Base-by-base conservation (phyloP, 2,888 invertebrate species). In the Argyresthia goedartella region DNA sequence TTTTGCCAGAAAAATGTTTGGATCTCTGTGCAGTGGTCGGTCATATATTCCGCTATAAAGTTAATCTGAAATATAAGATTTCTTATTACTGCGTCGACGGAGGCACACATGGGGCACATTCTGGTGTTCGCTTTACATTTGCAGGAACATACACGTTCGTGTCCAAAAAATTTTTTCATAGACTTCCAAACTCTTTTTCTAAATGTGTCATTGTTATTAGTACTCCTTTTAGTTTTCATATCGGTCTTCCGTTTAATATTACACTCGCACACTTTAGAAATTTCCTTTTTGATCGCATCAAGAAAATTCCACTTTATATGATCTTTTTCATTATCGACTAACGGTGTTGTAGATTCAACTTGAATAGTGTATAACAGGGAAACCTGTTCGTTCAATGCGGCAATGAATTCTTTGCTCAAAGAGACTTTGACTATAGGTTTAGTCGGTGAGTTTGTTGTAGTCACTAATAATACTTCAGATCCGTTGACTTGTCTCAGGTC, bases 1-100 rank as follows among this genome's bases (percentile, higher is more conserved):
- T 82, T 82, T 68, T 73, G 71, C 68, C 68, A 70, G 50, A 81
- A 84, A 56, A 62, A 85, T 0, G 76, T 77, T 59, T 82, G 81
- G 52, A 85, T 76, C 58, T 82, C 84, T 1, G 76, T 75, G 53
- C 81, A 82, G 57, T 85, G 81, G 13, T 75, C 73, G 6, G 59
- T 65, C 71, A 82, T 80, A 46, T 71, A 85, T 10, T 67, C 61
- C 0, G 73, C 70, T 47, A 85, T 55, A 51, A 78, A 76, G 8
- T 80, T 69, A 34, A 84, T 72, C 56, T 81, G 80, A 47, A 76
- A 77, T 48, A 74, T 67, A 1, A 85, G 65, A 60, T 84, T 80
- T 0, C 65, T 61, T 48, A 82, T 72, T 7, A 85, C 80, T 1
- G 69, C 68, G 51, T 84, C 76, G 52, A 74, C 73, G 0, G 79